Evolutionary conservation across 1,140 invertebrate genomes (phyloP), one percentile per base, ranked within the genome.

Genomic region (Leptestheria dahalacensis): DNA sequence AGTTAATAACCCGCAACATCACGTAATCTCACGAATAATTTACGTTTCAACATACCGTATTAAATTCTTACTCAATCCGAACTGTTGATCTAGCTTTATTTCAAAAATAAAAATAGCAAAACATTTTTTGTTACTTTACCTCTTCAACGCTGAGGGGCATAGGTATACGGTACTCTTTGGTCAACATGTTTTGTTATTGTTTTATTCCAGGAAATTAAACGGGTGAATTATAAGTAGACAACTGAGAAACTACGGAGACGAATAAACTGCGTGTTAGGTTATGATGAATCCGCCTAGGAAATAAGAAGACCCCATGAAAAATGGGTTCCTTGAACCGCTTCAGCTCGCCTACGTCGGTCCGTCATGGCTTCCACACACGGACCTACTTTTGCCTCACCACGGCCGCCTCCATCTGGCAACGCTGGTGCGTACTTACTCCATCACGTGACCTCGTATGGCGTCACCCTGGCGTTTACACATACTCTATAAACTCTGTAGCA

Each of bases 101-200:
- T n/a, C n/a, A n/a, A n/a, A n/a, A n/a, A n/a, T n/a, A n/a, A n/a
- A 20, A 53, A 57, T 29, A 50, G 9, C 4, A 52, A 61, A 21
- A 21, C 20, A 47, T 24, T 28, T 26, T 28, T 41, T 52, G 26
- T 20, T 51, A 21, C 52, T 48, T 69, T 75, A 93, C 89, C 83
- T 94, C 91, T 68, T 91, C 86, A 1, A 88, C 86, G 11, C 84
- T 85, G 60, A 94, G 77, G 11, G 91, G 90, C 89, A 94, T 92
- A 68, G 86, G 89, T 69, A 93, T 89, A 67, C 89, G 78, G 68
- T 90, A 94, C 76, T 93, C 91, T 70, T 88, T 90, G 3, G 82
- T 84, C 55, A 88, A 75, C 70, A 89, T 75, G 46, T 51, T 64
- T 29, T 23, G n/a, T 12, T 54, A 18, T n/a, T n/a, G n/a, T n/a